phyloP scores from a whole-genome alignment of 2,797 vertebrate species.

The Myripristis murdjan region DNA sequence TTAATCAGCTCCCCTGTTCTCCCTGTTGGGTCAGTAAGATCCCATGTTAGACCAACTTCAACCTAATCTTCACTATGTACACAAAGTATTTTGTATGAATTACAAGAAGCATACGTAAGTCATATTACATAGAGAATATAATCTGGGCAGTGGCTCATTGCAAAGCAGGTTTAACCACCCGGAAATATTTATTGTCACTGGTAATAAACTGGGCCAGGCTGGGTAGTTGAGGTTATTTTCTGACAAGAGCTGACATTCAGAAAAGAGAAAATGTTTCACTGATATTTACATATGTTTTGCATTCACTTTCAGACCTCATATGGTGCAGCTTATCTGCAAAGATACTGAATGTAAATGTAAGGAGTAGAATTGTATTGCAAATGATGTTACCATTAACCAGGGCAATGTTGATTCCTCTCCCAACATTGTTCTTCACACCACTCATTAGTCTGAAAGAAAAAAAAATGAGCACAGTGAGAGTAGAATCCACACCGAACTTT shows the following conservation, averaged over 20 bases:
- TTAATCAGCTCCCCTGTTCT: conserved; percentile 88
- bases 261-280: neutral
- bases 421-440: conserved; percentile 97
- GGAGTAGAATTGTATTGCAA: neutral
- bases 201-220: too few relatives aligned
- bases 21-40: conserved; percentile 77
- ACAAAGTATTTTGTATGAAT: neutral
- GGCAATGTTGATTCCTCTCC: conserved; percentile 95
- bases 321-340: neutral
- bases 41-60: neutral
- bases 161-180: neutral
- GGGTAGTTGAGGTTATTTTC: too few relatives aligned
- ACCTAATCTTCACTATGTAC: neutral
- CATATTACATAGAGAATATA: neutral
- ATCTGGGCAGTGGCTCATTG: neutral
- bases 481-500: accelerated
- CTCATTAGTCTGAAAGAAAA: conserved; percentile 92
- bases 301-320: too few relatives aligned
- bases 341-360: neutral
- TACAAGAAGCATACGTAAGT: neutral
- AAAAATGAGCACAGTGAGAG: neutral
- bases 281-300: too few relatives aligned
- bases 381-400: conserved; percentile 90
- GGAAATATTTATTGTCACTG: neutral
- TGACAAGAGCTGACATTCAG: neutral